Evolutionary conservation across 30 jellyfish, hydroid and myxozoan genomes (phyloP).

Genomic region (Cassiopea andromeda): DNA sequence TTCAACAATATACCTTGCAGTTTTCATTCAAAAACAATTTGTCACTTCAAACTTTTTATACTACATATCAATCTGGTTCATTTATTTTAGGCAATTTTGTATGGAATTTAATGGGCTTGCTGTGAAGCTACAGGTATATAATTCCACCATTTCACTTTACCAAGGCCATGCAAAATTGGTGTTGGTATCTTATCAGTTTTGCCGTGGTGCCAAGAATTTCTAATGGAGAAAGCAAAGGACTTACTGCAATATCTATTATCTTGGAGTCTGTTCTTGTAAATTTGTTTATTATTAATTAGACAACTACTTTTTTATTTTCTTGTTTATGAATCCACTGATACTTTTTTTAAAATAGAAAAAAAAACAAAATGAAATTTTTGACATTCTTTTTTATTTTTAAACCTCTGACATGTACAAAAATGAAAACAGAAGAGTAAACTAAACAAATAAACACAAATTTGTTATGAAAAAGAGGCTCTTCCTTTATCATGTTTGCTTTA

Average conservation of each 20-base stretch:
- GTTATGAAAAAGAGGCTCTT: neutral
- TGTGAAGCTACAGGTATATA: constrained; percentile 90
- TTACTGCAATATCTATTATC: neutral
- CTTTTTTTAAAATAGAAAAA: neutral
- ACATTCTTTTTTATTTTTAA: too few relatives aligned
- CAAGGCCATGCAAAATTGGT: too few relatives aligned
- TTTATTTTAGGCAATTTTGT: constrained; percentile 89
- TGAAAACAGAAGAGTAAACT: neutral
- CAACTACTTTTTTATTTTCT: neutral
- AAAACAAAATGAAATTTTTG: too few relatives aligned
- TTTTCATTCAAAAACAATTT: too few relatives aligned
- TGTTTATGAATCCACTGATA: neutral
- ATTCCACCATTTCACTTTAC: neutral
- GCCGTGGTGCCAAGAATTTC: too few relatives aligned
- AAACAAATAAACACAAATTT: neutral
- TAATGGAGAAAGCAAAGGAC: too few relatives aligned
- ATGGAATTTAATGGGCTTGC: constrained; percentile 99
- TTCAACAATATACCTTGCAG: too few relatives aligned
- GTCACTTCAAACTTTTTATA: too few relatives aligned
- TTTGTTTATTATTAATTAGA: neutral
- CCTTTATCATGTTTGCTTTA: neutral
- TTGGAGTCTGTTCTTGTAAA: too few relatives aligned
- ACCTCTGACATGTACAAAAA: neutral
- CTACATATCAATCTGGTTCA: neutral
- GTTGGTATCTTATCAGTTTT: too few relatives aligned